Conservation (phyloP, 2,113 vertebrate species). For the Pyxicephalus adspersus region DNA sequence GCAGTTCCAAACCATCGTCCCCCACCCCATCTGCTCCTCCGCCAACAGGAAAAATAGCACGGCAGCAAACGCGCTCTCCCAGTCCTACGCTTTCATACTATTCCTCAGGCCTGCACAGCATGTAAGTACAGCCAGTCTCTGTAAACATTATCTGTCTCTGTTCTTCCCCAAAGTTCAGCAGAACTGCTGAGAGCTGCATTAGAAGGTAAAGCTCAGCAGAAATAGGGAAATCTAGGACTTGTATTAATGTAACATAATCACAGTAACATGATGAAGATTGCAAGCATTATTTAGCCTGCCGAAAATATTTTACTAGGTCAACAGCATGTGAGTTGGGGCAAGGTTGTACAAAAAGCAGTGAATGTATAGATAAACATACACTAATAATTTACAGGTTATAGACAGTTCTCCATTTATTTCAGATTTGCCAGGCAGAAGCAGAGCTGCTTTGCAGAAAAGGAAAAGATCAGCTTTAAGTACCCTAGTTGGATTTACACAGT, state of each 20-base stretch:
- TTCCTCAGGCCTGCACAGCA: slow-evolving; percentile 94
- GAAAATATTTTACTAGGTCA: slow-evolving; percentile 21
- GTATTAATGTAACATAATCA: slow-evolving; percentile 36
- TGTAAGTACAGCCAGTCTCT: slow-evolving; percentile 76
- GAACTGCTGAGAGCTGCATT: slow-evolving; percentile 14
- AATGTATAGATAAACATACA: too few relatives aligned
- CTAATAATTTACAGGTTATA: too few relatives aligned
- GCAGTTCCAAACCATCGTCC: slow-evolving; percentile 86
- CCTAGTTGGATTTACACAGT: too few relatives aligned
- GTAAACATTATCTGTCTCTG: neutral
- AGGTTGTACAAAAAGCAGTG: too few relatives aligned
- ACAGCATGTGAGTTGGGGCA: neutral
- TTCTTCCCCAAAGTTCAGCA: neutral
- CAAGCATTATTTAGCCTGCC: neutral
- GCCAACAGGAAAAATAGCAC: slow-evolving; percentile 77
- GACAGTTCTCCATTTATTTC: too few relatives aligned
- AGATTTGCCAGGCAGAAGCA: too few relatives aligned
- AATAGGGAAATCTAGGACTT: neutral
- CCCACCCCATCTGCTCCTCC: slow-evolving; percentile 79
- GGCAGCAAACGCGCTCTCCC: slow-evolving; percentile 89
- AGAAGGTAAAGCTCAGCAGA: slow-evolving; percentile 9
- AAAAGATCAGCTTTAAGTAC: too few relatives aligned
- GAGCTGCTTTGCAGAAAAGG: too few relatives aligned
- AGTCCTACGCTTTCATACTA: slow-evolving; percentile 98
- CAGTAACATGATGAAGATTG: slow-evolving; percentile 1